These are phyloP conservation scores for Girardinus metallicus DNA, from an alignment of 2,797 vertebrate genomes.

Conservation along the genomic window DNA sequence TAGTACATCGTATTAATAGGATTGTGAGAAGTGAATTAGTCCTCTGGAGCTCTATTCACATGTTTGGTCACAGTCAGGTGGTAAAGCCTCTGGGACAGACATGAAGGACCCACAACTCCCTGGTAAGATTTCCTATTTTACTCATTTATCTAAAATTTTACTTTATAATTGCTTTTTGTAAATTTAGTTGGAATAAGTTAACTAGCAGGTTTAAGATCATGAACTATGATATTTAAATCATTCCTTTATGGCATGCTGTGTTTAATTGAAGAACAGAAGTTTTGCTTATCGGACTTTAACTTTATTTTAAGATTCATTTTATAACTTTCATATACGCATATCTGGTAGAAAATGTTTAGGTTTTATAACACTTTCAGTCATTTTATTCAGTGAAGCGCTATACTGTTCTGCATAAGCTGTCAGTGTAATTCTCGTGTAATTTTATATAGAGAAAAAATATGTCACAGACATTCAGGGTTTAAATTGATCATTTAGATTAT, in stretches of 20 bases:
- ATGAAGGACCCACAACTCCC: slow-evolving; percentile 79
- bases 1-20: slow-evolving; percentile 77
- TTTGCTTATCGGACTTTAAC: background rate
- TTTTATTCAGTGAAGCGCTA: background rate
- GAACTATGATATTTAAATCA: background rate
- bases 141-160: background rate
- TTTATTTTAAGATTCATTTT: background rate
- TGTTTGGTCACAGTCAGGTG: slow-evolving; percentile 52
- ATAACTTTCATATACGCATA: background rate
- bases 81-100: slow-evolving; percentile 39
- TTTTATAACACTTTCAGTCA: background rate
- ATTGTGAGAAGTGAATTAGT: slow-evolving; percentile 67
- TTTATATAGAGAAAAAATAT: background rate
- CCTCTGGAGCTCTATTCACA: slow-evolving; percentile 39
- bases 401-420: background rate
- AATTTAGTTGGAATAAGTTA: background rate
- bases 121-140: slow-evolving; percentile 66
- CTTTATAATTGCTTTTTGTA: background rate
- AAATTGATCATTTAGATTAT: background rate
- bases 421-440: background rate
- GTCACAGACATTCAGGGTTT: background rate
- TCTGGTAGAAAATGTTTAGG: background rate
- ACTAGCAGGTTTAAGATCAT: background rate
- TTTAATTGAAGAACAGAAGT: background rate
- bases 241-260: background rate